Base-by-base conservation (phyloP, 2,113 vertebrate species). In the Cinclus mexicanus region DNA sequence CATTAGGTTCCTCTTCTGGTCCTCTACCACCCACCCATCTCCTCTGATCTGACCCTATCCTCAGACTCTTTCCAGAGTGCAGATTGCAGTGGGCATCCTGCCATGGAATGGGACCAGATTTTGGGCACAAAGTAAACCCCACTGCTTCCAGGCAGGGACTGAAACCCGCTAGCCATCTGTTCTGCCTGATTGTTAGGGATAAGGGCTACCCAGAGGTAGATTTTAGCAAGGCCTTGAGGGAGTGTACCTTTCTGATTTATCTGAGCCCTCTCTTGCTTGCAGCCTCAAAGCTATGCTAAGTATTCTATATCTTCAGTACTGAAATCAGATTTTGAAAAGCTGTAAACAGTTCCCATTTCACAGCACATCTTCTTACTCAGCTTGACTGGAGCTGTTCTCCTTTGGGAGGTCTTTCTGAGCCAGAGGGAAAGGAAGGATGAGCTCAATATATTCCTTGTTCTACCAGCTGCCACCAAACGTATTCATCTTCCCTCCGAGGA, bases 121-220 rank as follows among this genome's bases (percentile, higher is more conserved):
- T 94, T 75, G 76, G 92, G 93, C 76, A 94, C 76, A 84, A 85
- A 93, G 61, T 76, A 76, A 93, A 79, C 75, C 68, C 92, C 77
- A 83, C 60, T 82, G 95, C 44, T 95, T 92, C 52, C 44, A 94
- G 79, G 56, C 85, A 96, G 86, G 68, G 83, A 61, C 83, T 82
- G 92, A 76, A 88, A 75, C 88, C 69, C 57, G 10, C 94, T 96
- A 93, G 72, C 96, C 96, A 96, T 97, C 96, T 97, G 96, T 87
- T 97, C 83, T 78, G 59, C 31, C 12, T 11, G 84, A 70, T 94
- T 8, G 0, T 93, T 72, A 90, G 55, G 76, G 70, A 82, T 65
- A 78, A 46, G 61, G 49, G 41, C 41, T 87, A 78, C 65, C 59
- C 70, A 85, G 75, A 80, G 35, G 44, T 39, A 81, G 60, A 41